Percentiles rank a stretch among this genome's conserved stretches.
phyloP scores from a whole-genome alignment of 2,888 invertebrate species.

The Oxyscelio sp. region DNA sequence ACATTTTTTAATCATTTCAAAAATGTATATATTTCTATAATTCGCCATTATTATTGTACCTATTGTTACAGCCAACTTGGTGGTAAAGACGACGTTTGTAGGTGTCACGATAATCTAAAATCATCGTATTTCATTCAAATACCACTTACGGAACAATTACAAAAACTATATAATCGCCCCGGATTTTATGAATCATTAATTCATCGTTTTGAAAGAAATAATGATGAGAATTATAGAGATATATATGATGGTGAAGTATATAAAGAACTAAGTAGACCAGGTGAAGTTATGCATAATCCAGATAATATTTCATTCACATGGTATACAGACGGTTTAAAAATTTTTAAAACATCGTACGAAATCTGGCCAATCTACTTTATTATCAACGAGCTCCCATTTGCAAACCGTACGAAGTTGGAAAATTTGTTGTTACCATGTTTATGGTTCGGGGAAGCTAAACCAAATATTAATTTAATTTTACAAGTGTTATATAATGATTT shows the following conservation, averaged over 20 bases:
- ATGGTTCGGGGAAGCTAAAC: conserved; percentile 34
- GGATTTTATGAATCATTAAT: conserved; percentile 5
- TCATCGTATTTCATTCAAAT: conserved; percentile 11
- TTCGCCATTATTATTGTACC: background rate
- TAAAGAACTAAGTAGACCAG: too few relatives aligned
- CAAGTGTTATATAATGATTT: conserved; percentile 5
- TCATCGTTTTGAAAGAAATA: background rate
- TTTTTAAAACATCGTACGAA: conserved; percentile 3
- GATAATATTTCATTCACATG: too few relatives aligned
- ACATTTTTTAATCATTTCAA: background rate
- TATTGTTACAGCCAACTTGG: background rate
- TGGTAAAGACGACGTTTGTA: background rate
- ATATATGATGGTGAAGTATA: too few relatives aligned
- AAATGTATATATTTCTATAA: background rate
- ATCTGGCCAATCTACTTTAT: conserved; percentile 31
- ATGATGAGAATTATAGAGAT: background rate
- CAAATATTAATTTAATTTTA: conserved; percentile 23
- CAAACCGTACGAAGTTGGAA: conserved; percentile 18
- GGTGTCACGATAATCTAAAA: background rate
- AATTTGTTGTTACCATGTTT: conserved; percentile 8
- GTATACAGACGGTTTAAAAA: too few relatives aligned
- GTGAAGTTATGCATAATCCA: background rate
- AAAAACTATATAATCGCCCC: conserved; percentile 1
- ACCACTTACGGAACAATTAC: background rate
- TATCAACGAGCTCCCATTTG: conserved; percentile 27